phyloP scores from a whole-genome alignment of 1,140 invertebrate genomes.

The Drosophila tani region DNA sequence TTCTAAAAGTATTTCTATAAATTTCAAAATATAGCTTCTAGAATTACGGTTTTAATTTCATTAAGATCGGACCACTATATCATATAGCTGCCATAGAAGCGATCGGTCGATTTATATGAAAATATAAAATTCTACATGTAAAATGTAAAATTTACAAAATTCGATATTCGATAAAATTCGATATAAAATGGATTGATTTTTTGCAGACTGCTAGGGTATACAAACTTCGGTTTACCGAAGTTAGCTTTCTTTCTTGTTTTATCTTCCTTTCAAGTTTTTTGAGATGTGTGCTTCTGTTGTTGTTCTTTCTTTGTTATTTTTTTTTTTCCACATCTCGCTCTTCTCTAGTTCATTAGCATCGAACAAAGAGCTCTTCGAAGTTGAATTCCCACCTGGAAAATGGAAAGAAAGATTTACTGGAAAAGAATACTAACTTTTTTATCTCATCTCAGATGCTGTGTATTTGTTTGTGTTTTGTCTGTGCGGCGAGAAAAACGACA shows the following conservation, averaged over 20 bases:
- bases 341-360: constrained; percentile 41
- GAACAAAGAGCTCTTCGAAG: constrained; percentile 36
- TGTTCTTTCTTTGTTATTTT: constrained; percentile 3
- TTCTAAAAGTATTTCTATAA: no score
- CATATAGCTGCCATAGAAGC: no score
- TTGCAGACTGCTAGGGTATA: no score
- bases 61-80: no score
- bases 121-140: no score
- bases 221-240: no score
- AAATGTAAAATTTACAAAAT: no score
- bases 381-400: constrained; percentile 27
- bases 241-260: background rate
- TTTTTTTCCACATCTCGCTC: background rate
- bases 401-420: constrained; percentile 15
- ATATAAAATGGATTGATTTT: no score
- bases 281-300: constrained; percentile 14
- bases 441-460: constrained; percentile 26
- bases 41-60: no score
- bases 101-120: no score
- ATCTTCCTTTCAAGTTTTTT: constrained; percentile 13
- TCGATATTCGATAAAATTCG: no score
- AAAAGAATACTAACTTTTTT: constrained; percentile 19
- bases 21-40: no score
- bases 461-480: constrained; percentile 1
- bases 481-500: constrained; percentile 5